These are phyloP conservation scores for Xylota sylvarum DNA, from an alignment of 2,888 invertebrate genomes.

Conservation along the genomic window DNA sequence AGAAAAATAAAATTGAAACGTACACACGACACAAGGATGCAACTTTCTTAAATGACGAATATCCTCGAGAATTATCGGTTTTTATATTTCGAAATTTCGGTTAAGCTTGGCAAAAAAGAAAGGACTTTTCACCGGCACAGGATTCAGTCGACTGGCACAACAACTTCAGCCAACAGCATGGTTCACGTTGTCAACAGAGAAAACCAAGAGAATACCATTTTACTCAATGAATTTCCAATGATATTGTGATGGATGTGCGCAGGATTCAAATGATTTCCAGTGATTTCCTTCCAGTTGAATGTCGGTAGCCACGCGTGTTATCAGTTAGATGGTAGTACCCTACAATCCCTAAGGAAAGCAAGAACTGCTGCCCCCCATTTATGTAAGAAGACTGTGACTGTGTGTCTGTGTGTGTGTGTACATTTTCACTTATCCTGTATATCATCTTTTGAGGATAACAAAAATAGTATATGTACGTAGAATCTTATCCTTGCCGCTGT, in stretches of 20 bases:
- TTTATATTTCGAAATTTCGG: constrained; percentile 37
- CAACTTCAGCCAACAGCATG: constrained; percentile 62
- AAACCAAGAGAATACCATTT: constrained; percentile 47
- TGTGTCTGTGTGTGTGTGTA: neutral
- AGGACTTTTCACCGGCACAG: constrained; percentile 72
- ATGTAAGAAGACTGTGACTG: neutral
- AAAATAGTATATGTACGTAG: neutral
- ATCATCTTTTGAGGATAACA: constrained; percentile 10
- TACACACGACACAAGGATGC: constrained; percentile 66
- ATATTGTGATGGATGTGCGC: constrained; percentile 42
- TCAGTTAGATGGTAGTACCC: constrained; percentile 8
- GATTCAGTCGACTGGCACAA: constrained; percentile 73
- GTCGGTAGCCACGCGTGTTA: constrained; percentile 47
- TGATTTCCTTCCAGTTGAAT: constrained; percentile 45
- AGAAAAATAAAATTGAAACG: constrained; percentile 8
- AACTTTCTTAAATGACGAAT: constrained; percentile 61
- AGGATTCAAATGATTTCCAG: constrained; percentile 47
- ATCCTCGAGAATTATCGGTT: constrained; percentile 45
- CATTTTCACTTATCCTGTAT: neutral
- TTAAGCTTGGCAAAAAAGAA: constrained; percentile 35
- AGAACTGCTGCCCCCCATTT: neutral
- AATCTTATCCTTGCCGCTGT: constrained; percentile 13
- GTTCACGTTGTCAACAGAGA: constrained; percentile 74
- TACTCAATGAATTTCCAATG: constrained; percentile 76
- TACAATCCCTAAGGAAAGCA: neutral